A percentile compares a stretch with the other conserved stretches of the same genome.
Conservation (phyloP, 1,140 invertebrate genomes). For the Euborellia annulipes region DNA sequence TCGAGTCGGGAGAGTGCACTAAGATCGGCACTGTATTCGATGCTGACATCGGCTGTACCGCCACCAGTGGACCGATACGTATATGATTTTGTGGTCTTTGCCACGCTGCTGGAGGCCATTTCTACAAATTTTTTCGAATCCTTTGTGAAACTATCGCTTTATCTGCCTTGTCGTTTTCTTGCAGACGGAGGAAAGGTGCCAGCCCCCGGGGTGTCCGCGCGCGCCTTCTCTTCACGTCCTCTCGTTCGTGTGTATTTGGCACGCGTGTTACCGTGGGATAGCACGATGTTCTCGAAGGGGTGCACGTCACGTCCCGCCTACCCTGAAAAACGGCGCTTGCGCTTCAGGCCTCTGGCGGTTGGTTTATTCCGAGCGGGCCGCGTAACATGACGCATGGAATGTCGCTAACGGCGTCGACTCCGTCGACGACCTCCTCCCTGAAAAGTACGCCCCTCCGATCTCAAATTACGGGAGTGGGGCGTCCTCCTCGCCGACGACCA, state of each 20-base stretch:
- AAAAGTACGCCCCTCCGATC: too few relatives aligned
- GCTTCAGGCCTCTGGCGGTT: too few relatives aligned
- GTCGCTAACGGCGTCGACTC: too few relatives aligned
- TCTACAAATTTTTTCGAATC: constrained; percentile 3
- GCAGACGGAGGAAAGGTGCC: background rate
- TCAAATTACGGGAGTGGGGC: too few relatives aligned
- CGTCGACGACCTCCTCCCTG: too few relatives aligned
- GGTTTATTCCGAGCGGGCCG: too few relatives aligned
- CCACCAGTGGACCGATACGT: constrained; percentile 67
- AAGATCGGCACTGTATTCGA: constrained; percentile 84
- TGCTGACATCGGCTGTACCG: constrained; percentile 73
- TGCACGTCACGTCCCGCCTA: background rate
- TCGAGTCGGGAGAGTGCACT: constrained; percentile 81
- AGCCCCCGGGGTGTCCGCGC: background rate
- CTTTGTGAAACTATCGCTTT: background rate
- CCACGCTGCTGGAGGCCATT: constrained; percentile 50
- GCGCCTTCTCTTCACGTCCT: background rate
- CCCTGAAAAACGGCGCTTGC: too few relatives aligned
- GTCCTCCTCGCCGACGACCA: too few relatives aligned
- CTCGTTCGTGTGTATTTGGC: background rate
- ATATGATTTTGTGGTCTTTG: constrained; percentile 70
- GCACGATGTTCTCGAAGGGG: constrained; percentile 4
- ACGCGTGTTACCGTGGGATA: background rate
- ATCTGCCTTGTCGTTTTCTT: background rate
- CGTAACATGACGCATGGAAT: too few relatives aligned